phyloP scores from a whole-genome alignment of 2,113 vertebrate species.

The Corythornis cristatus region DNA sequence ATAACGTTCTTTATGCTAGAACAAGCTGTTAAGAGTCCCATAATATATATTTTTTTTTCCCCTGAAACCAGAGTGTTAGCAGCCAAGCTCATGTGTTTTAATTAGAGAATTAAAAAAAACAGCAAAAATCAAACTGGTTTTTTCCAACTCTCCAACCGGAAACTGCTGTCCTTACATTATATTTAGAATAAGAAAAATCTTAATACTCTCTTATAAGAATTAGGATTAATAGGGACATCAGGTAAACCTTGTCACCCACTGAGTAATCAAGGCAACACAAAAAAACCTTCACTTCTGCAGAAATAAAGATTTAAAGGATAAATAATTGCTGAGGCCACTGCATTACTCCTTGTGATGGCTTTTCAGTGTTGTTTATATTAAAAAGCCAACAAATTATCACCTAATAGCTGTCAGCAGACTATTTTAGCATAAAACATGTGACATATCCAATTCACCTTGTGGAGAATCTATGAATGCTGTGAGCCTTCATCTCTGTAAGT shows the following conservation, averaged over 20 bases:
- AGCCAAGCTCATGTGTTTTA: accelerated
- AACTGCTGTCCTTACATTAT: neutral
- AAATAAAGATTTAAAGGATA: neutral
- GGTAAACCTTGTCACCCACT: neutral
- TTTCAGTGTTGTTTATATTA: neutral
- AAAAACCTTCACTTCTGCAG: neutral
- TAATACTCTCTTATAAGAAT: neutral
- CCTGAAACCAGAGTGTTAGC: neutral
- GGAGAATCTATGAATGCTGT: neutral
- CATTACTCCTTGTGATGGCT: neutral
- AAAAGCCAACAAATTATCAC: neutral
- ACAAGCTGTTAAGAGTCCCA: neutral
- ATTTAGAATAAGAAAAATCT: neutral
- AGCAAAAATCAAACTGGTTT: neutral
- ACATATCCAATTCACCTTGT: neutral
- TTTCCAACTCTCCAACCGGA: neutral
- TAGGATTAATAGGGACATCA: neutral
- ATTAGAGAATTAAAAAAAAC: neutral
- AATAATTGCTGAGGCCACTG: neutral
- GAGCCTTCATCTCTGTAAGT: neutral
- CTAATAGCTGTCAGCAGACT: neutral
- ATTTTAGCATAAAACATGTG: neutral
- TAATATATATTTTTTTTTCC: neutral
- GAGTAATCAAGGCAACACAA: neutral
- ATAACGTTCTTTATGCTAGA: neutral